These are phyloP conservation scores for Aplocera efformata DNA, from an alignment of 2,888 invertebrate species.

Conservation along the genomic window DNA sequence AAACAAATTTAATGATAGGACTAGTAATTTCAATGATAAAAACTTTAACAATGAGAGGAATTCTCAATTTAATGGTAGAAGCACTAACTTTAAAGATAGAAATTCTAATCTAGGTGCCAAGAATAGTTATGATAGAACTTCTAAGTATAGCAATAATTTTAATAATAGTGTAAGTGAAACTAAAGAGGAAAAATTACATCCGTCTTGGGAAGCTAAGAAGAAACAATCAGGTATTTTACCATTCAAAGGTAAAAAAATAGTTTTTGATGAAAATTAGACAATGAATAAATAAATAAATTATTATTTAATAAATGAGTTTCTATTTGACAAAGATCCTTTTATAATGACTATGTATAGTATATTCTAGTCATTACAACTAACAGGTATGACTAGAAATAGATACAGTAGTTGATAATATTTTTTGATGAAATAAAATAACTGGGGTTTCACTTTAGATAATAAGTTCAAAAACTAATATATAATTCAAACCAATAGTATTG, in stretches of 20 bases:
- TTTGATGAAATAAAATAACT: too few species aligned
- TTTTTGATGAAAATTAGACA: conserved; percentile 56
- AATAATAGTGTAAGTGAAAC: conserved; percentile 28
- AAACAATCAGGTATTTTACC: conserved; percentile 66
- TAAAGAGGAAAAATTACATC: conserved; percentile 69
- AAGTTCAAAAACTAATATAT: too few species aligned
- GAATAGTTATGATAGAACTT: conserved; percentile 10
- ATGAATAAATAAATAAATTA: conserved; percentile 12
- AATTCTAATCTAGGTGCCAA: conserved; percentile 2
- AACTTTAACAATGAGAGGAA: conserved; percentile 23
- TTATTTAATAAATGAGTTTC: conserved; percentile 2
- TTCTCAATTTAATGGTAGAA: conserved; percentile 18
- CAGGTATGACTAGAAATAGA: too few species aligned
- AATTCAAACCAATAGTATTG: too few species aligned
- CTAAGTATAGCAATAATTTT: conserved; percentile 12
- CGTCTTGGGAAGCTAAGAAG: conserved; percentile 79
- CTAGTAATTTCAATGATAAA: conserved; percentile 9
- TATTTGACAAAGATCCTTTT: conserved; percentile 2
- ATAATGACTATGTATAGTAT: too few species aligned
- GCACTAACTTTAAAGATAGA: conserved; percentile 13
- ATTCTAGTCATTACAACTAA: too few species aligned
- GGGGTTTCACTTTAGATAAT: too few species aligned
- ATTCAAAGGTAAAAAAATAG: conserved; percentile 72
- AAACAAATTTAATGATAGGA: conserved; percentile 19
- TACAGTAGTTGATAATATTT: too few species aligned